phyloP scores from a whole-genome alignment of 2,797 vertebrate species.

The Australoheros facetus region DNA sequence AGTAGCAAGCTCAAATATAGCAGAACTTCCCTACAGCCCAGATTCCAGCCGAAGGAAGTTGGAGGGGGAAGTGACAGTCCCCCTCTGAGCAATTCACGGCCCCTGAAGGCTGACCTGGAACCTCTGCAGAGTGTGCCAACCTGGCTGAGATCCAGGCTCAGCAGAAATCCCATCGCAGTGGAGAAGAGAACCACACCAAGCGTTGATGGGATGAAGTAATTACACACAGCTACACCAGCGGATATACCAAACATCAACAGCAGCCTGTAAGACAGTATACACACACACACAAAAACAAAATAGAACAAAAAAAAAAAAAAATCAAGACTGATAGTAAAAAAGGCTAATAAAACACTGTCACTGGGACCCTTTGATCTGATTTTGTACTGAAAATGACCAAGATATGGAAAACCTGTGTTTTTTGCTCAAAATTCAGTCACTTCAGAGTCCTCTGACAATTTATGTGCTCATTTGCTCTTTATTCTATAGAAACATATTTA shows the following conservation, averaged over 20 bases:
- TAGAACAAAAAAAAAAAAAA: background rate
- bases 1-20: conserved; percentile 83
- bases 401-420: background rate
- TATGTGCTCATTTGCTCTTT: too few species aligned
- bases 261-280: conserved; percentile 80
- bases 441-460: too few species aligned
- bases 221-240: conserved; percentile 82
- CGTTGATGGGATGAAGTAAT: conserved; percentile 93
- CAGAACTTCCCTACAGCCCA: conserved; percentile 84
- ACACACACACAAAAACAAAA: background rate
- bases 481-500: too few species aligned
- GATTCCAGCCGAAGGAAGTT: conserved; percentile 75
- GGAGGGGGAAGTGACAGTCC: conserved; percentile 46
- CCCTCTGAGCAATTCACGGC: conserved; percentile 46
- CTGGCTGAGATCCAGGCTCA: conserved; percentile 93
- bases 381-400: background rate
- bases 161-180: conserved; percentile 90
- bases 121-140: conserved; percentile 73
- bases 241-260: conserved; percentile 92
- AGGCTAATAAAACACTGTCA: conserved; percentile 28
- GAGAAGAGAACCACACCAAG: conserved; percentile 92
- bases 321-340: conserved; percentile 7
- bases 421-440: too few species aligned
- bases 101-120: conserved; percentile 44
- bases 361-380: background rate